Evolutionary conservation across 2,888 invertebrate genomes (phyloP).

Genomic region (Lordiphosa andalusiaca): DNA sequence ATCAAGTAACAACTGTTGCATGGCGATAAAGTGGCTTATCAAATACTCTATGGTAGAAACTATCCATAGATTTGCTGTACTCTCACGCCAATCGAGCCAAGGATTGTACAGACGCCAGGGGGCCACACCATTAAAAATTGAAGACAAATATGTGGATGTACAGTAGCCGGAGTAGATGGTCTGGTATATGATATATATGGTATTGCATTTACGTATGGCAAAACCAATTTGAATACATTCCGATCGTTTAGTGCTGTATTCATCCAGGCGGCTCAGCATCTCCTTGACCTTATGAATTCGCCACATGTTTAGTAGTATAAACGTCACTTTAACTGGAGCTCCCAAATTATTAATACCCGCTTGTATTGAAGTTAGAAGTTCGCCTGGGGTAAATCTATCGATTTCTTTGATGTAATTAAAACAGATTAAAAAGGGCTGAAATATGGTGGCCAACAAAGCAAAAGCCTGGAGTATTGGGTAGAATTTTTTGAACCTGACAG

Average conservation of each 20-base stretch:
- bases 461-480: too few relatives aligned
- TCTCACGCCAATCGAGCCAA: slow-evolving; percentile 33
- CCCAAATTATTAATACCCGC: slow-evolving; percentile 32
- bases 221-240: slow-evolving; percentile 33
- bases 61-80: slow-evolving; percentile 9
- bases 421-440: too few relatives aligned
- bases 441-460: too few relatives aligned
- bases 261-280: slow-evolving; percentile 23
- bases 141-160: slow-evolving; percentile 9
- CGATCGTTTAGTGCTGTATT: slow-evolving; percentile 7
- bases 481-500: too few relatives aligned
- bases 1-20: slow-evolving; percentile 29
- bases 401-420: too few relatives aligned
- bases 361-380: slow-evolving; percentile 51
- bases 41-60: slow-evolving; percentile 22
- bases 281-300: slow-evolving; percentile 6
- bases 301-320: slow-evolving; percentile 11
- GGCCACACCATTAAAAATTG: slow-evolving; percentile 3
- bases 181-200: slow-evolving; percentile 25
- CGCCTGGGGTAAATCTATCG: slow-evolving; percentile 24
- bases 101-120: slow-evolving; percentile 44
- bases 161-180: slow-evolving; percentile 20
- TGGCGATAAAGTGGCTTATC: slow-evolving; percentile 4
- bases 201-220: slow-evolving; percentile 30
- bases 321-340: slow-evolving; percentile 17